A percentile compares a stretch with the other conserved stretches of the same genome.
phyloP scores from a whole-genome alignment of 2,797 vertebrate species.

The Pogoniulus pusillus region DNA sequence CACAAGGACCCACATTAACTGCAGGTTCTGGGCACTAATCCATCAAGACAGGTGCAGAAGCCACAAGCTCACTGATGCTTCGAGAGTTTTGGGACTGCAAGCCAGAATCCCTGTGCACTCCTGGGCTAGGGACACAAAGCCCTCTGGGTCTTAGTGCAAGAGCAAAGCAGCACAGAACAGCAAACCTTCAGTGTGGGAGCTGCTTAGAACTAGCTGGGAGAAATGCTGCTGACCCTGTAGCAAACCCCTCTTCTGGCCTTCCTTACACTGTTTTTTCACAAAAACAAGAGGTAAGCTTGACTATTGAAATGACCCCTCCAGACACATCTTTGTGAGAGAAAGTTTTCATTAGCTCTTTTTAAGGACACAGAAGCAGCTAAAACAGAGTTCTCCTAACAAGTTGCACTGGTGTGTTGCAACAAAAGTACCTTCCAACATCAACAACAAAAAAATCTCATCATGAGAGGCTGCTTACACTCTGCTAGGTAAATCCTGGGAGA shows the following conservation, averaged over 20 bases:
- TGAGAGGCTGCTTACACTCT: neutral
- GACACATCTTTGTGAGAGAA: neutral
- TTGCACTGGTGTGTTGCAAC: neutral
- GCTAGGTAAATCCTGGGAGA: neutral
- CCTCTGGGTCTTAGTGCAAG: neutral
- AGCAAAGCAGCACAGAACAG: neutral
- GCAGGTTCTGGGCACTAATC: conserved; percentile 66
- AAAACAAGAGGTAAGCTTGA: neutral
- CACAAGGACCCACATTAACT: conserved; percentile 62
- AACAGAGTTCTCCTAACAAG: neutral
- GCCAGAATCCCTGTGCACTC: neutral
- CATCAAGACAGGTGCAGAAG: conserved; percentile 70
- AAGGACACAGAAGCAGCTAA: neutral
- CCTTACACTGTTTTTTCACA: neutral
- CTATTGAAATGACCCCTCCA: neutral
- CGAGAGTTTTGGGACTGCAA: neutral
- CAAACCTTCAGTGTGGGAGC: neutral
- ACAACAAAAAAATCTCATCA: neutral
- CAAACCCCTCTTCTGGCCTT: neutral
- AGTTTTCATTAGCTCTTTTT: neutral
- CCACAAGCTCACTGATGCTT: conserved; percentile 51
- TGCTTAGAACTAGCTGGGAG: neutral
- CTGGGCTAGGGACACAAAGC: neutral
- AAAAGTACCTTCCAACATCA: neutral
- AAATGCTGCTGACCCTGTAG: neutral